phyloP scores from a whole-genome alignment of 2,888 invertebrate genomes.

The Oegoconia quadripuncta region DNA sequence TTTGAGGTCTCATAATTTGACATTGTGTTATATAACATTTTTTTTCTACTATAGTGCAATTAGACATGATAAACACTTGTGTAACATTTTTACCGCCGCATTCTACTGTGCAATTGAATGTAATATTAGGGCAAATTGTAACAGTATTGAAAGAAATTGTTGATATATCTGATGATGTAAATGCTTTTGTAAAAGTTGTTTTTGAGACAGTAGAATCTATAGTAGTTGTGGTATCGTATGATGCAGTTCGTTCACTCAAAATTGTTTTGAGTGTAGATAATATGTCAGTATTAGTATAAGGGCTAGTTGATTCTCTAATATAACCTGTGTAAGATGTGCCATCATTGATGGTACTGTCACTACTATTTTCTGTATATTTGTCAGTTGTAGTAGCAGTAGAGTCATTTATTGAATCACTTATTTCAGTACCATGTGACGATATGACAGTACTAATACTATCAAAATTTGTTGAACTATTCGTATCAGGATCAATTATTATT shows the following conservation, averaged over 20 bases:
- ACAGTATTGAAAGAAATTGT: constrained; percentile 8
- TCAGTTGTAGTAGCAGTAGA: not conserved
- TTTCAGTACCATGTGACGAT: not conserved
- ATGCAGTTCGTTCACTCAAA: constrained; percentile 3
- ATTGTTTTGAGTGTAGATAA: constrained; percentile 6
- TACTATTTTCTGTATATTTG: not conserved
- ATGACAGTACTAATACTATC: not conserved
- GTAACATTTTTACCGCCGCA: constrained; percentile 55
- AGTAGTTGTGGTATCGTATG: constrained; percentile 11
- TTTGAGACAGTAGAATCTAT: constrained; percentile 4
- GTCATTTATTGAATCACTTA: not conserved
- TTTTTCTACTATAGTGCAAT: constrained; percentile 47
- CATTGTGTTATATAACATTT: constrained; percentile 51
- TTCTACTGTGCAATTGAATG: constrained; percentile 53
- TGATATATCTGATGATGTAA: not conserved
- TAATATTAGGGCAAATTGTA: constrained; percentile 38
- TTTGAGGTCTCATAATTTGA: constrained; percentile 22
- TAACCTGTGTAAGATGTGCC: not conserved
- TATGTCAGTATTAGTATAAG: not conserved
- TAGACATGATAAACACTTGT: constrained; percentile 54
- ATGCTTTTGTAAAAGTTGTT: not conserved
- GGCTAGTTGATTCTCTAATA: not conserved
- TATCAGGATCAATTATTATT: no score
- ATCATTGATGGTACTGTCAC: not conserved
- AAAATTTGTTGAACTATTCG: no score